phyloP scores from a whole-genome alignment of 2,888 invertebrate genomes.

The Neoitamus cyanurus region DNA sequence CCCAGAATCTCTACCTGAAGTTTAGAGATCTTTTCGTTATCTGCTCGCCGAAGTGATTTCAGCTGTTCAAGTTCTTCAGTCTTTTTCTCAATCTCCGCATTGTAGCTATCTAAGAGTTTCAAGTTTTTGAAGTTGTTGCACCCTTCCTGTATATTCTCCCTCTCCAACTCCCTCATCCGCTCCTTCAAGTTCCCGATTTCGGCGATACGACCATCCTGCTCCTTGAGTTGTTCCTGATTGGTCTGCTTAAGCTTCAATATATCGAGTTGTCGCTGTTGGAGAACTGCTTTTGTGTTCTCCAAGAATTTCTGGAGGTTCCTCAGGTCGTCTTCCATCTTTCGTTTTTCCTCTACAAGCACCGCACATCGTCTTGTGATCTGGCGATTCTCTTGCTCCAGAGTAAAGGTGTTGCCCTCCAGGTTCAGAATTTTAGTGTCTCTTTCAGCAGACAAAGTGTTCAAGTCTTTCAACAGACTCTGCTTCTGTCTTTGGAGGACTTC shows the following conservation, averaged over 20 bases:
- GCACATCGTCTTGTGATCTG: constrained; percentile 60
- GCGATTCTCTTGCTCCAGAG: constrained; percentile 61
- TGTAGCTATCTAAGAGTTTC: constrained; percentile 1
- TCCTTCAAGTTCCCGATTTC: not conserved
- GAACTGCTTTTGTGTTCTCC: not conserved
- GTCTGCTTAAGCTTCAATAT: not conserved
- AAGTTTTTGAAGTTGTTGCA: not conserved
- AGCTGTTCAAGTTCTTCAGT: not conserved
- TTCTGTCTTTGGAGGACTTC: constrained; percentile 63
- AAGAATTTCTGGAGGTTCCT: constrained; percentile 42
- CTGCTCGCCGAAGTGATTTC: not conserved
- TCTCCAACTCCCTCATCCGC: not conserved
- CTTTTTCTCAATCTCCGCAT: constrained; percentile 14
- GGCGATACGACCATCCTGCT: not conserved
- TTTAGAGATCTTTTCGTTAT: not conserved
- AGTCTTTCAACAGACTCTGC: constrained; percentile 59
- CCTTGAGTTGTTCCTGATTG: not conserved
- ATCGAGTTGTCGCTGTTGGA: not conserved
- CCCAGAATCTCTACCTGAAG: not conserved
- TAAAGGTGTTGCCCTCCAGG: constrained; percentile 59
- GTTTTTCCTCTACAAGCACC: constrained; percentile 58
- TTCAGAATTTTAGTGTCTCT: constrained; percentile 59
- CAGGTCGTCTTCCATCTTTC: constrained; percentile 56
- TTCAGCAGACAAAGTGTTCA: constrained; percentile 58
- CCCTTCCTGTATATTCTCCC: not conserved